Conservation (phyloP, 2,888 invertebrate species). For the Athalia circularis region DNA sequence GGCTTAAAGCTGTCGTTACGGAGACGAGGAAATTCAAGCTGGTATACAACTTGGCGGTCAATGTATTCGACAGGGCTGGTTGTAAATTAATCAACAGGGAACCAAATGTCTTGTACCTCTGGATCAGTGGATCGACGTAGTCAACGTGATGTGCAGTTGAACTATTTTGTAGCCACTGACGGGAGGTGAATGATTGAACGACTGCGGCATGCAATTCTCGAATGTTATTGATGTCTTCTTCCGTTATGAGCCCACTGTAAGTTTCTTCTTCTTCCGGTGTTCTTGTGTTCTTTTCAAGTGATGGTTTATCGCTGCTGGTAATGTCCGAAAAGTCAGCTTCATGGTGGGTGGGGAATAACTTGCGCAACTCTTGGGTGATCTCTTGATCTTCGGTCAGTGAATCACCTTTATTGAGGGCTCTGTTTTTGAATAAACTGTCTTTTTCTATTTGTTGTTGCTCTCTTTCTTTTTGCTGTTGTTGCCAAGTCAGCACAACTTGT, state of each 20-base stretch:
- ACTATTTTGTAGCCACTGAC: constrained; percentile 78
- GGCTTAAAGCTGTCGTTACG: constrained; percentile 75
- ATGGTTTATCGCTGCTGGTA: constrained; percentile 68
- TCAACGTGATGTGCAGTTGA: constrained; percentile 67
- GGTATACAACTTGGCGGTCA: constrained; percentile 77
- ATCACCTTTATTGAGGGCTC: constrained; percentile 80
- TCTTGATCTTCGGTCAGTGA: constrained; percentile 83
- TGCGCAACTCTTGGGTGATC: constrained; percentile 79
- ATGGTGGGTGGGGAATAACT: constrained; percentile 83
- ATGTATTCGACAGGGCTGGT: constrained; percentile 76
- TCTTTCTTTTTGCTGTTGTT: constrained; percentile 82
- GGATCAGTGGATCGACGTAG: constrained; percentile 76
- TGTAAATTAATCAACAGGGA: constrained; percentile 76
- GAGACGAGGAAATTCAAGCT: constrained; percentile 77
- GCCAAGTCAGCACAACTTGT: constrained; percentile 84
- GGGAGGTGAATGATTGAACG: constrained; percentile 77
- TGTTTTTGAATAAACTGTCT: constrained; percentile 85
- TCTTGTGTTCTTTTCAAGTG: constrained; percentile 54
- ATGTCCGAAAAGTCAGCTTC: constrained; percentile 84
- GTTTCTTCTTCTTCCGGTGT: constrained; percentile 59
- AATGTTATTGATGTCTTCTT: constrained; percentile 78
- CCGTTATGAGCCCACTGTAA: constrained; percentile 71
- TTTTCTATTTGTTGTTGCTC: constrained; percentile 83
- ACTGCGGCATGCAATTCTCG: constrained; percentile 80
- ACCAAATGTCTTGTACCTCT: constrained; percentile 79